A percentile compares a stretch with the other conserved stretches of the same genome.
These are phyloP conservation scores for Chromoteleia sp. DNA, from an alignment of 2,888 invertebrate species.

Conservation along the genomic window DNA sequence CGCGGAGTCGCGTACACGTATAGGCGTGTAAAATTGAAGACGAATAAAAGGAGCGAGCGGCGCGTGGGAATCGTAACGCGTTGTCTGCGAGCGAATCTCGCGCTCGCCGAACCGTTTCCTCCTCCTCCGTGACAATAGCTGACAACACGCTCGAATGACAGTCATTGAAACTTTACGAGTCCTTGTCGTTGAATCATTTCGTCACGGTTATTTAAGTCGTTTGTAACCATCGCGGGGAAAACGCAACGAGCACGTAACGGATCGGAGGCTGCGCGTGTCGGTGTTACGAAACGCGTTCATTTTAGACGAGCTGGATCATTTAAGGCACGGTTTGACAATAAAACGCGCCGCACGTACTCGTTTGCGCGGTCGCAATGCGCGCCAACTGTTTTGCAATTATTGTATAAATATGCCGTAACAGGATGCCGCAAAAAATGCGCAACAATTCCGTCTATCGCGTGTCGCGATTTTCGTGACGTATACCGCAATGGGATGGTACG, in stretches of 20 bases:
- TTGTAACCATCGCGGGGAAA: constrained; percentile 30
- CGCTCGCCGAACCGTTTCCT: constrained; percentile 52
- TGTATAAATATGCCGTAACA: too few species aligned
- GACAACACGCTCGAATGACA: constrained; percentile 40
- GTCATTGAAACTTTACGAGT: constrained; percentile 48
- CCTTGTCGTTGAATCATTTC: constrained; percentile 44
- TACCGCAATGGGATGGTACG: too few species aligned
- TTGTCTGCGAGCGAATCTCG: constrained; percentile 53
- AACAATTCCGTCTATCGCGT: too few species aligned
- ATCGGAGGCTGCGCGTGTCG: background rate
- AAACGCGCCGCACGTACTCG: too few species aligned
- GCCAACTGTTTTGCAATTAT: constrained; percentile 4
- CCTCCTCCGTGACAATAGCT: constrained; percentile 57
- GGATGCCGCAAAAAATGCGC: background rate
- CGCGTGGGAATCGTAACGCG: constrained; percentile 64
- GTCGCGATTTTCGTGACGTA: too few species aligned
- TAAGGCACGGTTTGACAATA: constrained; percentile 7
- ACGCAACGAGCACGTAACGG: constrained; percentile 20
- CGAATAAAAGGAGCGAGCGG: constrained; percentile 17
- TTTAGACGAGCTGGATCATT: background rate
- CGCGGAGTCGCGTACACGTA: background rate
- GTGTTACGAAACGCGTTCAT: constrained; percentile 19
- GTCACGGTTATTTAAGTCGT: constrained; percentile 30
- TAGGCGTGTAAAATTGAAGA: background rate
- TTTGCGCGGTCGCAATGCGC: background rate